Percentiles rank a stretch among this genome's conserved stretches.
Evolutionary conservation across 1,140 invertebrate species (phyloP).

Genomic region (Anadara kagoshimensis): DNA sequence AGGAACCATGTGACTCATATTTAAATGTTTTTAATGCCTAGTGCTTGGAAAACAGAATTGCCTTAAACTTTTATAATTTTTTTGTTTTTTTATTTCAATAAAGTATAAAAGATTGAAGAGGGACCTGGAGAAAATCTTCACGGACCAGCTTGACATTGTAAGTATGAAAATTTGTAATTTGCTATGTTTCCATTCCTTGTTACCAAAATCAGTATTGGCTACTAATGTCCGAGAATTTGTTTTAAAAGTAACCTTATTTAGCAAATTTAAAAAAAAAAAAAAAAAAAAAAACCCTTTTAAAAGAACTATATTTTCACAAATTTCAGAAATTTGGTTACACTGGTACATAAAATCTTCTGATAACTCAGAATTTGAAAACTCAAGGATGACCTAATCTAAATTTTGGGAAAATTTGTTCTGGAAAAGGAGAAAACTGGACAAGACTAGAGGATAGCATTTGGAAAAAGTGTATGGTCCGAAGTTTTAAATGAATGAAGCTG

Average conservation of each 20-base stretch:
- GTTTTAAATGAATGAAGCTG: too few species aligned
- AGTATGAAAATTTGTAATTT: constrained; percentile 16
- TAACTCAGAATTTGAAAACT: too few species aligned
- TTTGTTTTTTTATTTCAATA: constrained; percentile 19
- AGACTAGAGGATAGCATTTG: too few species aligned
- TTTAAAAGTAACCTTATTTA: not conserved
- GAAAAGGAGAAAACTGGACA: too few species aligned
- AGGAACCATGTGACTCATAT: too few species aligned
- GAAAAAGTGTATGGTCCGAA: too few species aligned
- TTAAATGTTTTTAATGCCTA: too few species aligned
- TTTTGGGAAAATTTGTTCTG: too few species aligned
- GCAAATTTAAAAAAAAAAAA: not conserved
- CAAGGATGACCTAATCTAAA: too few species aligned
- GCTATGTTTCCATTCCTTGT: not conserved
- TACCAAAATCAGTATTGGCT: not conserved
- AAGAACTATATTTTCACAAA: not conserved
- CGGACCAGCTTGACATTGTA: constrained; percentile 40
- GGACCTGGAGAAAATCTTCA: constrained; percentile 32
- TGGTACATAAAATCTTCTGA: not conserved
- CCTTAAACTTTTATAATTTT: not conserved
- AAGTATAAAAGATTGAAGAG: constrained; percentile 37
- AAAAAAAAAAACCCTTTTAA: too few species aligned
- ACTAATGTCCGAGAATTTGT: not conserved
- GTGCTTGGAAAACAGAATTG: too few species aligned
- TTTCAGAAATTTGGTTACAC: not conserved